These are phyloP conservation scores for Phylloscopus collybita DNA, from an alignment of 2,797 vertebrate genomes.

Conservation along the genomic window DNA sequence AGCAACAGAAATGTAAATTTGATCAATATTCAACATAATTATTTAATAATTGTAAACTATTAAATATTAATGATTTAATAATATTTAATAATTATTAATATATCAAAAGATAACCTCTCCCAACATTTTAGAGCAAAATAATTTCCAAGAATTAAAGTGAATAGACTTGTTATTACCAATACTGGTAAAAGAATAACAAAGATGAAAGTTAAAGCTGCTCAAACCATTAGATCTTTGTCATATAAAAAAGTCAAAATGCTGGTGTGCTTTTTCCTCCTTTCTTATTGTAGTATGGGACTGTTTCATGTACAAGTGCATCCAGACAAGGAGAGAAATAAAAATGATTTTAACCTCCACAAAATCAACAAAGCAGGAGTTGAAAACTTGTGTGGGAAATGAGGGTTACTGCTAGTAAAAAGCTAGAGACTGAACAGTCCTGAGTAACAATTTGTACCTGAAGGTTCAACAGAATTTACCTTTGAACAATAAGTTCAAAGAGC, in stretches of 20 bases:
- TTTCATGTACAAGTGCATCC: not conserved
- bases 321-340: not conserved
- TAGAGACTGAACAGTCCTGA: not conserved
- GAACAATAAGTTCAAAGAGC: not conserved
- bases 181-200: not conserved
- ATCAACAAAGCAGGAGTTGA: not conserved
- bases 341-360: not conserved
- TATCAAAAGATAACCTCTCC: accelerated
- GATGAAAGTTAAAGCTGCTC: not conserved
- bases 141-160: not conserved
- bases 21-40: not conserved
- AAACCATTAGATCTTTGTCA: not conserved
- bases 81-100: not conserved
- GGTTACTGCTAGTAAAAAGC: not conserved
- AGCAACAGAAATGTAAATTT: not conserved
- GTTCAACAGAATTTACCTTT: not conserved
- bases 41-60: not conserved
- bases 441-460: not conserved
- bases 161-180: not conserved
- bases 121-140: not conserved
- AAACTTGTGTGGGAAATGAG: not conserved
- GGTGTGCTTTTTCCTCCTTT: not conserved
- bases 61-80: not conserved
- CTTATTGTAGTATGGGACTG: not conserved
- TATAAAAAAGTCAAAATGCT: not conserved